Evolutionary conservation across 92 coral and sea anemone genomes (phyloP).

Genomic region (Parazoanthus atlanticus): DNA sequence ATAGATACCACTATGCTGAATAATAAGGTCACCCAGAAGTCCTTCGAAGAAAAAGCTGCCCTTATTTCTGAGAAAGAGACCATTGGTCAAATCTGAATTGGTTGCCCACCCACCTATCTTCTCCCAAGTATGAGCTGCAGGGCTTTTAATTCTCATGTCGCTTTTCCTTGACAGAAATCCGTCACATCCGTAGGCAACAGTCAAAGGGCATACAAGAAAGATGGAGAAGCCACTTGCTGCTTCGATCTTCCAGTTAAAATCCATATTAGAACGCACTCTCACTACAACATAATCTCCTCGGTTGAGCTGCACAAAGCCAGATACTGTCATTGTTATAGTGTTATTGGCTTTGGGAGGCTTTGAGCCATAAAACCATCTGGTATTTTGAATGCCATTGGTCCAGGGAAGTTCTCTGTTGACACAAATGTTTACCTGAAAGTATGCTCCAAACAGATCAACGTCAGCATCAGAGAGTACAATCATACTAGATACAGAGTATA

Average conservation of each 20-base stretch:
- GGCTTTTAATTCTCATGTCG: conserved; percentile 51
- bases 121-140: conserved; percentile 45
- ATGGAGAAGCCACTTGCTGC: conserved; percentile 56
- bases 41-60: conserved; percentile 59
- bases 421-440: conserved; percentile 54
- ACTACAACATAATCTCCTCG: conserved; percentile 60
- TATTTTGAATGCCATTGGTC: conserved; percentile 64
- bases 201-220: conserved; percentile 59
- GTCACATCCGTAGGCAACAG: conserved; percentile 48
- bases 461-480: conserved; percentile 49
- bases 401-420: conserved; percentile 45
- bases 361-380: conserved; percentile 48
- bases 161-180: conserved; percentile 69
- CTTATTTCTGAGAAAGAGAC: conserved; percentile 57
- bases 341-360: conserved; percentile 24
- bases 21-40: conserved; percentile 56
- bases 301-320: conserved; percentile 53
- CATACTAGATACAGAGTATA: conserved; percentile 54
- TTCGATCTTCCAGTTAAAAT: conserved; percentile 56
- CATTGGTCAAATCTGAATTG: conserved; percentile 64
- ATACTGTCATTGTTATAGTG: conserved; percentile 54
- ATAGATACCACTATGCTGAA: conserved; percentile 61
- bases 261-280: conserved; percentile 52
- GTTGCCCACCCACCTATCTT: conserved; percentile 70
- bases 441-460: conserved; percentile 37